Conservation (phyloP, 2,888 invertebrate genomes). For the Caenorhabditis auriculariae region DNA sequence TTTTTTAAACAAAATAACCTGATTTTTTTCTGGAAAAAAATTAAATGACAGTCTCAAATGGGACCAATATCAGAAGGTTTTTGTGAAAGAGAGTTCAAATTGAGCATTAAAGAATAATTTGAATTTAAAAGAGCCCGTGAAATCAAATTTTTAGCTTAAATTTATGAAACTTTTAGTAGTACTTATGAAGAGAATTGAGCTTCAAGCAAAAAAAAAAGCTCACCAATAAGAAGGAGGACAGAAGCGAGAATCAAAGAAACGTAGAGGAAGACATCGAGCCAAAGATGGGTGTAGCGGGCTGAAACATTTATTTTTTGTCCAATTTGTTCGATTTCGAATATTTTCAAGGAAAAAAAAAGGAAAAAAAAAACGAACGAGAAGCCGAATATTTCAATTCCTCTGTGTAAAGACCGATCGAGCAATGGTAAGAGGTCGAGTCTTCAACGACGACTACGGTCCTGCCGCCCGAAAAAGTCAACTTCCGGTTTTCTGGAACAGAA, state of each 20-base stretch:
- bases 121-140: too few relatives aligned
- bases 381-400: slow-evolving; percentile 60
- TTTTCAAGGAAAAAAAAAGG: neutral
- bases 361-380: slow-evolving; percentile 26
- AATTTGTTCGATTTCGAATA: neutral
- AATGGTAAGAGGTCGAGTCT: slow-evolving; percentile 61
- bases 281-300: slow-evolving; percentile 50
- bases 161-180: neutral
- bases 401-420: slow-evolving; percentile 62
- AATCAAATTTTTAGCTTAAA: too few relatives aligned
- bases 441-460: slow-evolving; percentile 56
- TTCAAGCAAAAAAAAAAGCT: slow-evolving; percentile 3
- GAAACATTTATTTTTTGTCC: slow-evolving; percentile 18
- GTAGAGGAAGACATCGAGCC: slow-evolving; percentile 56
- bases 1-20: too few relatives aligned
- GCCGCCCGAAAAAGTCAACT: slow-evolving; percentile 50
- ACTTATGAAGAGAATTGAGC: too few relatives aligned
- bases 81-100: too few relatives aligned
- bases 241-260: slow-evolving; percentile 54
- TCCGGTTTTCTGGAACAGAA: slow-evolving; percentile 50
- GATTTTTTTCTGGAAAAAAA: too few relatives aligned
- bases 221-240: slow-evolving; percentile 52
- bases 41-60: too few relatives aligned
- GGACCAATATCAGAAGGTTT: too few relatives aligned
- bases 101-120: too few relatives aligned